These are phyloP conservation scores for Odontophorus gujanensis DNA, from an alignment of 2,113 vertebrate genomes.

Conservation along the genomic window DNA sequence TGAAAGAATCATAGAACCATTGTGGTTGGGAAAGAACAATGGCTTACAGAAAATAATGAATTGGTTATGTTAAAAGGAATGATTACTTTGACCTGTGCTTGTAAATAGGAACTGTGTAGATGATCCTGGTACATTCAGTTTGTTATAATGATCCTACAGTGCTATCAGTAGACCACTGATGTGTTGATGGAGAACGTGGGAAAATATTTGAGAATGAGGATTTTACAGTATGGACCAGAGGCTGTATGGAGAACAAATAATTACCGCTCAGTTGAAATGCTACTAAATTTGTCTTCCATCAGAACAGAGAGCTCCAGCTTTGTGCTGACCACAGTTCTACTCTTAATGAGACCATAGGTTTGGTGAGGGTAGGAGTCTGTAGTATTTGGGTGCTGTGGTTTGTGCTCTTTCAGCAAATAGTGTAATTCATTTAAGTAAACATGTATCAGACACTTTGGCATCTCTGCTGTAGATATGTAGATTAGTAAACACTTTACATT, in stretches of 20 bases:
- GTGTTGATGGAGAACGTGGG: not conserved
- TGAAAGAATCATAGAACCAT: not conserved
- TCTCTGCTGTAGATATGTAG: not conserved
- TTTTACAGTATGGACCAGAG: not conserved
- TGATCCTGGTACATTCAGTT: not conserved
- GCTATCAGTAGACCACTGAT: not conserved
- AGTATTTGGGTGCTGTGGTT: not conserved
- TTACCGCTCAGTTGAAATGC: not conserved
- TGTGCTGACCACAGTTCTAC: rapidly evolving
- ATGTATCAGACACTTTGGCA: not conserved
- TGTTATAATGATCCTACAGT: not conserved
- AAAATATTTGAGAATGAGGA: not conserved
- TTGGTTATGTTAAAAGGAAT: not conserved
- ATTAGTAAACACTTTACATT: not conserved
- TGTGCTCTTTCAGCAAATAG: not conserved
- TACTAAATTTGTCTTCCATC: not conserved
- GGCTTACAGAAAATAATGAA: not conserved
- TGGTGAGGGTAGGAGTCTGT: not conserved
- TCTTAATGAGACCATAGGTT: not conserved
- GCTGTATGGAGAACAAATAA: not conserved
- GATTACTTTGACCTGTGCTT: not conserved
- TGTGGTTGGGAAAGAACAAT: not conserved
- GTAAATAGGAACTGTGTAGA: not conserved
- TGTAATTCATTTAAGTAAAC: not conserved
- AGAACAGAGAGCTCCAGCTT: rapidly evolving